Base-by-base conservation (phyloP, 2,797 vertebrate species). In the Lepilemur ruficaudatus region DNA sequence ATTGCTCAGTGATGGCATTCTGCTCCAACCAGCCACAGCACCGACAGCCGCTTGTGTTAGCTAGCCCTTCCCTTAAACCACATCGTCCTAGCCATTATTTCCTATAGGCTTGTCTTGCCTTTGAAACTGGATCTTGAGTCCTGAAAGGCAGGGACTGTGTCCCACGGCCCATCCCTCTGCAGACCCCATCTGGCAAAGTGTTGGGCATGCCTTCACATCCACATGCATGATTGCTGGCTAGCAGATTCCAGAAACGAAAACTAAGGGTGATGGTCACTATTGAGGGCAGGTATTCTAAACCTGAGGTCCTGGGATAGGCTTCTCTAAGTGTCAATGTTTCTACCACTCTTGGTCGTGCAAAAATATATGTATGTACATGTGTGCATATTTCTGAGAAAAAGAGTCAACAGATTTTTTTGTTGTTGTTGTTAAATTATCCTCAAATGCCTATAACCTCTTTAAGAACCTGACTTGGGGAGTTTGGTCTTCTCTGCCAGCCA, bases 361-460 rank as follows among this genome's bases (percentile, higher is more conserved):
- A 93, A 87, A 63, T 86, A 41, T 23, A 23, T 61, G 22, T 35
- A 10, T 59, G 28, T 63, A 32, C 2, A 12, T 20, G 13, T 78
- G 41, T 61, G 35, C 1, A 30, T 79, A 79, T 94, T 91, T 89
- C 50, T 83, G 52, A 61, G 28, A 41, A 76, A 55, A 94, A 52
- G 25, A 65, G 4, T 61, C 7, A 8, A 61, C 63, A 67, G n/a
- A 7, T 75, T 87, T 90, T 20, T 88, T 41, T 43, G 28, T 55
- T 23, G 32, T 20, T 76, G 32, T 38, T 30, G 48, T 35, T 59
- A 30, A 65, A 59, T 70, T 23, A 38, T 79, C 28, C 30, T 89
- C 61, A 89, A 76, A 75, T 46, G 18, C 13, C 10, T 22, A 22
- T 80, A 78, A 61, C 15, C 12, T 93, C 4, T 41, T 67, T 67